Conservation (phyloP, 2,888 invertebrate genomes). For the Dyspetes luteomarginatus region DNA sequence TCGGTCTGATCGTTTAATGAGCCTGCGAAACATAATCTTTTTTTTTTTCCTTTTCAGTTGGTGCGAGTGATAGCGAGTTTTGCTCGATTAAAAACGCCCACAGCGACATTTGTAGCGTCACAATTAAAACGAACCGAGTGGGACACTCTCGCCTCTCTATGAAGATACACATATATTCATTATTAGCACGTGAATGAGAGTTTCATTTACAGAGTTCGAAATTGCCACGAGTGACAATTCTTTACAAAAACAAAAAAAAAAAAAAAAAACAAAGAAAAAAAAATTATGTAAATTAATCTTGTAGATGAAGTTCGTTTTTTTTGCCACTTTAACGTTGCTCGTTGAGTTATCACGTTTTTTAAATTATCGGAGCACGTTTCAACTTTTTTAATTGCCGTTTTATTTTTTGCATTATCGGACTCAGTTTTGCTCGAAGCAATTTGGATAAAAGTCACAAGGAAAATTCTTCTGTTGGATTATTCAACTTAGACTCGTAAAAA, state of each 20-base stretch:
- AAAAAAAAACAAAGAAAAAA: not conserved
- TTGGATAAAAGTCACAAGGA: no score
- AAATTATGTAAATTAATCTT: no score
- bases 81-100: slow-evolving; percentile 55
- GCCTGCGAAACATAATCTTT: slow-evolving; percentile 34
- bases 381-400: no score
- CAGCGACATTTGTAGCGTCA: slow-evolving; percentile 4
- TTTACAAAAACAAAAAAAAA: not conserved
- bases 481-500: no score
- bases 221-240: not conserved
- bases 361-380: no score
- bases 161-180: not conserved
- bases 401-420: no score
- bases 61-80: slow-evolving; percentile 42
- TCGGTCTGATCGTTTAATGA: slow-evolving; percentile 35
- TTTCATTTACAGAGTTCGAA: not conserved
- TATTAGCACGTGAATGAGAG: not conserved
- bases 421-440: no score
- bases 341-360: no score
- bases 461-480: no score
- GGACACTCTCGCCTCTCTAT: not conserved
- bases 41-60: slow-evolving; percentile 17
- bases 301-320: no score
- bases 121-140: slow-evolving; percentile 47
- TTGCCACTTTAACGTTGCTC: no score